Evolutionary conservation across 1,140 invertebrate genomes (phyloP), one percentile per base, ranked within the genome.

Genomic region (Trinorchestia longiramus): DNA sequence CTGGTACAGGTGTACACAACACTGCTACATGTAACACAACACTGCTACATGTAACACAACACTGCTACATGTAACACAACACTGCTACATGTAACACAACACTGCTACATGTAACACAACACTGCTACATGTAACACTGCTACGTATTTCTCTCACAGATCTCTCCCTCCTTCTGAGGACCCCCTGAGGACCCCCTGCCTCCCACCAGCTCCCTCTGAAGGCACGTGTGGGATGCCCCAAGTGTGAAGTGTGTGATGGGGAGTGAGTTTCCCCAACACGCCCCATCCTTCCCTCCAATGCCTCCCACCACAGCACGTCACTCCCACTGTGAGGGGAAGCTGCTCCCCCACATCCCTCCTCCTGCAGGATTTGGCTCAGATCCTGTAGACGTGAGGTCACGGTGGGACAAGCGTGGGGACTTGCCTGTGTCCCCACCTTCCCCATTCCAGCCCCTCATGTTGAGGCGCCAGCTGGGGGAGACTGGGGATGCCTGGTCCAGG

Each of bases 361-460:
- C 96, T 36, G 96, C 96, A 28, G 97, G 96, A 88, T 97, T 97
- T 95, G 96, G 95, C 43, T 96, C 96, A 45, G 96, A 95, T 77
- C 96, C 96, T 43, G 95, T 96, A 23, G 96, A 96, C 96, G 96
- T 96, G 90, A 95, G 95, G 44, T 47, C 88, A 42, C 96, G 96
- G 0, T 96, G 96, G 47, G 96, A 87, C 43, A 95, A 96, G 57
- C 90, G 96, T 87, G 95, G 95, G 45, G 96, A 97, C 90, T 92
- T 96, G 43, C 96, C 96, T 3, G 88, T 96, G 44, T 96, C 96
- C 41, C 96, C 96, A 0, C 96, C 96, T 41, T 96, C 96, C 44
- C 96, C 96, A 57, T 96, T 96, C 92, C 96, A 96, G 53, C 96
- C 96, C 95, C 96, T 96, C 19, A 96, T 96, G 94, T 96, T 96